Conservation (phyloP, 2,113 vertebrate genomes). For the Oryzias melastigma region DNA sequence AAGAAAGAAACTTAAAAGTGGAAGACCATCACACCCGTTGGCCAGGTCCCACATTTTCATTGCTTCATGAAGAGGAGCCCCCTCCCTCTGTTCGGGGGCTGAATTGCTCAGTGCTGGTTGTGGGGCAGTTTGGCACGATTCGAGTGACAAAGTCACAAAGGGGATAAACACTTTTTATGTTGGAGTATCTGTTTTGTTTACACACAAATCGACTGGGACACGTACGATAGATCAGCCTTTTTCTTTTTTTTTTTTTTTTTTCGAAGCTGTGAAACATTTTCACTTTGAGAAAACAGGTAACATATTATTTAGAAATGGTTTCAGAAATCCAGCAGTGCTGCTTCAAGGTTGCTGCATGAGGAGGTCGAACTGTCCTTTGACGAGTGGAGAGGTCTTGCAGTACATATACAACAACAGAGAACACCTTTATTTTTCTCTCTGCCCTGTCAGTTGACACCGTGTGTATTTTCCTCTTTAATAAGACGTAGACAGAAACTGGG, state of each 20-base stretch:
- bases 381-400: constrained; percentile 21
- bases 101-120: constrained; percentile 55
- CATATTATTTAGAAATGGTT: constrained; percentile 15
- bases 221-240: constrained; percentile 23
- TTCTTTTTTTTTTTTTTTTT: too few relatives aligned
- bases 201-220: constrained; percentile 48
- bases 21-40: constrained; percentile 65
- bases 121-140: constrained; percentile 53
- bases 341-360: constrained; percentile 41
- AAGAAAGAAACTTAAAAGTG: constrained; percentile 44
- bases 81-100: constrained; percentile 15
- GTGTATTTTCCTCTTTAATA: constrained; percentile 28
- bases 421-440: constrained; percentile 39
- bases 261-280: constrained; percentile 7
- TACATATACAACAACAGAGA: constrained; percentile 44
- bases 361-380: constrained; percentile 31
- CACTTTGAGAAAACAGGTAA: constrained; percentile 14
- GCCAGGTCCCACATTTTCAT: constrained; percentile 60
- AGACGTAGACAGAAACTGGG: constrained; percentile 37
- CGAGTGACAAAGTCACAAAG: constrained; percentile 29
- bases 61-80: constrained; percentile 50
- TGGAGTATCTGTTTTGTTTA: neutral
- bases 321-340: constrained; percentile 45
- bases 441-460: constrained; percentile 18
- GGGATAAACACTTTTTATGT: constrained; percentile 35